Conservation (phyloP, 2,113 vertebrate genomes). For the Narcine bancroftii region DNA sequence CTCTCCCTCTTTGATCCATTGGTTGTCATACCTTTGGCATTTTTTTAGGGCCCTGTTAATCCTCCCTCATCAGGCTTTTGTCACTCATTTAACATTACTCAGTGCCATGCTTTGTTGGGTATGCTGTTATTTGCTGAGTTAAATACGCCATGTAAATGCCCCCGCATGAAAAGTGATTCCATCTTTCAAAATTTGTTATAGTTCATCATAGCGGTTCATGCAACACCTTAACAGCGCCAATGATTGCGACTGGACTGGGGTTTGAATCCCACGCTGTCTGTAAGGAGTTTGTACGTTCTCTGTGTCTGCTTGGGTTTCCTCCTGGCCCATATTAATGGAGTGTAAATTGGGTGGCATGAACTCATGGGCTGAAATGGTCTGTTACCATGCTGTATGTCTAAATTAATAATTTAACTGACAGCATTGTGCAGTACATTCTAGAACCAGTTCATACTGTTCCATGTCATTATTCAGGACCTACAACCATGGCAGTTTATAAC, state of each 20-base stretch:
- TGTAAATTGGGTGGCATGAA: too few species aligned
- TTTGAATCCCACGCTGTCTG: too few species aligned
- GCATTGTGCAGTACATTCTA: conserved; percentile 28
- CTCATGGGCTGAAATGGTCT: too few species aligned
- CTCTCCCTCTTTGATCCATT: too few species aligned
- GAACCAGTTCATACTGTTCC: conserved; percentile 7
- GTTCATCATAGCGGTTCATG: too few species aligned
- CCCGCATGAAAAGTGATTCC: not conserved
- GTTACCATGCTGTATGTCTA: too few species aligned
- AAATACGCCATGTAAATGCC: not conserved
- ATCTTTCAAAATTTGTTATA: not conserved
- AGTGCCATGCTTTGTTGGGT: not conserved
- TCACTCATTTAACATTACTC: not conserved
- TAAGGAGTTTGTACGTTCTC: too few species aligned
- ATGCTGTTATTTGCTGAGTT: not conserved
- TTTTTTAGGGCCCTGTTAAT: not conserved
- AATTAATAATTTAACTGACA: conserved; percentile 35
- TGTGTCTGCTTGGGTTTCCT: too few species aligned
- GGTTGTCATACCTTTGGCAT: too few species aligned
- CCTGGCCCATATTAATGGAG: too few species aligned
- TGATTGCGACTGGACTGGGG: too few species aligned
- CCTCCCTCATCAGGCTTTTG: not conserved
- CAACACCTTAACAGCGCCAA: too few species aligned
- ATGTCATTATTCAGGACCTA: conserved; percentile 1
- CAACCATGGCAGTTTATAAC: not conserved